Evolutionary conservation across 2,113 vertebrate species (phyloP).

Genomic region (Lycaon pictus): DNA sequence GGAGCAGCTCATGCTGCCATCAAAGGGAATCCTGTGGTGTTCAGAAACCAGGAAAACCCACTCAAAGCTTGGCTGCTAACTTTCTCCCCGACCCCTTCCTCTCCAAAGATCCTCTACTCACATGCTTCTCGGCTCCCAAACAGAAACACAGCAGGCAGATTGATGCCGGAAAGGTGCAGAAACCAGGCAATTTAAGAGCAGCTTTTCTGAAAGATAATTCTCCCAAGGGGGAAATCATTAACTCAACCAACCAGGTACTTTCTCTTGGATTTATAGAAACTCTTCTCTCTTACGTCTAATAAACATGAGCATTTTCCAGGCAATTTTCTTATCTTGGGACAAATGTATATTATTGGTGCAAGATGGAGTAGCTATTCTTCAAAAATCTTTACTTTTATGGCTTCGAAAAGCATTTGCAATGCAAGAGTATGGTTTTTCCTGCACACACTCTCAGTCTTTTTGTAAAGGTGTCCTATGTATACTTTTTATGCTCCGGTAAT

Average conservation of each 20-base stretch:
- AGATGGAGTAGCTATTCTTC: slow-evolving; percentile 59
- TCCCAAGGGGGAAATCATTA: slow-evolving; percentile 33
- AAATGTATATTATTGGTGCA: slow-evolving; percentile 56
- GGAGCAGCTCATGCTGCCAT: not conserved
- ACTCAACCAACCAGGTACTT: slow-evolving; percentile 52
- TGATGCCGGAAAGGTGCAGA: not conserved
- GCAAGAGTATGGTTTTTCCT: slow-evolving; percentile 12
- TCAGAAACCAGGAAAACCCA: not conserved
- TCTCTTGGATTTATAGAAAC: slow-evolving; percentile 66
- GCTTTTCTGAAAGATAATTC: slow-evolving; percentile 30
- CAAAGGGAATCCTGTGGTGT: not conserved
- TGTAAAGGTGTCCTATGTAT: not conserved
- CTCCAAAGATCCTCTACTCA: not conserved
- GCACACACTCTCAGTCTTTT: slow-evolving; percentile 13
- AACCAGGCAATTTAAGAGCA: not conserved
- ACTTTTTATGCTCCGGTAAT: not conserved
- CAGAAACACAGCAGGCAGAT: not conserved
- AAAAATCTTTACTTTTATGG: slow-evolving; percentile 62
- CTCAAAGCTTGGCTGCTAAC: not conserved
- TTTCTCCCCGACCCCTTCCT: not conserved
- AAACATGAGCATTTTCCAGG: slow-evolving; percentile 64
- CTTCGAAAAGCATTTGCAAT: slow-evolving; percentile 51
- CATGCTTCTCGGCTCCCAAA: not conserved
- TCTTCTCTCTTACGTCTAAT: slow-evolving; percentile 65
- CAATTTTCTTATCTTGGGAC: slow-evolving; percentile 67